Base-by-base conservation (phyloP, 2,888 invertebrate species). In the Tupiocoris notatus region DNA sequence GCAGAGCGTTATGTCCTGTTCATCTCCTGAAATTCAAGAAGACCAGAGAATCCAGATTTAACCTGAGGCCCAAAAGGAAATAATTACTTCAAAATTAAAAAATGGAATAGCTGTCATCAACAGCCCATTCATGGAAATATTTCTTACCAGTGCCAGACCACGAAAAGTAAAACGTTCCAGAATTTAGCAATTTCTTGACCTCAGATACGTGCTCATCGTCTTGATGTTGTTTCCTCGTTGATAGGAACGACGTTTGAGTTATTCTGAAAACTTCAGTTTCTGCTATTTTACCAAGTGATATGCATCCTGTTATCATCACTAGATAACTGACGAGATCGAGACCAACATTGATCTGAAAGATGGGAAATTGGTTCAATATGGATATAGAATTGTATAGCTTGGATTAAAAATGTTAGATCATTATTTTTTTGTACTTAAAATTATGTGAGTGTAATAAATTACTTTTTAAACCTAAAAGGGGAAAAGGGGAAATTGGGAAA, bases 161-260 rank as follows among this genome's bases (percentile, higher is more conserved):
- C 0, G 97, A 93, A 85, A 99, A 99, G 84, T 99, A 99, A 85
- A 98, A 98, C 56, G 96, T 97, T 12, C 98, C 98, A n/a, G 98
- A 97, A 84, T 96, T 97, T 1, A 99, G 87, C 74, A 99, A 86
- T 84, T 97, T 96, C 79, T 95, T 89, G 2, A 88, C 84, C 82
- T 89, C 89, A 0, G 86, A 84, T 23, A 89, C 86, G 77, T 87
- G 84, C 79, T 89, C 89, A 81, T 89, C 89, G 80, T 86, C 88
- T 24, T 84, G 84, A 80, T 87, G 86, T 63, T 89, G 89, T 82
- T 92, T 91, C 84, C 93, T 91, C 78, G 98, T 85, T 0, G 97
- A 95, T 9, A 96, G 87, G 84, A 97, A 95, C 81, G 92, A 91
- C 0, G 96, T 95, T 84, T 95, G 94, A 0, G 95, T 96, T 76